A percentile compares a stretch with the other conserved stretches of the same genome.
These are phyloP conservation scores for Fabriciana adippe DNA, from an alignment of 2,888 invertebrate genomes.

Conservation along the genomic window DNA sequence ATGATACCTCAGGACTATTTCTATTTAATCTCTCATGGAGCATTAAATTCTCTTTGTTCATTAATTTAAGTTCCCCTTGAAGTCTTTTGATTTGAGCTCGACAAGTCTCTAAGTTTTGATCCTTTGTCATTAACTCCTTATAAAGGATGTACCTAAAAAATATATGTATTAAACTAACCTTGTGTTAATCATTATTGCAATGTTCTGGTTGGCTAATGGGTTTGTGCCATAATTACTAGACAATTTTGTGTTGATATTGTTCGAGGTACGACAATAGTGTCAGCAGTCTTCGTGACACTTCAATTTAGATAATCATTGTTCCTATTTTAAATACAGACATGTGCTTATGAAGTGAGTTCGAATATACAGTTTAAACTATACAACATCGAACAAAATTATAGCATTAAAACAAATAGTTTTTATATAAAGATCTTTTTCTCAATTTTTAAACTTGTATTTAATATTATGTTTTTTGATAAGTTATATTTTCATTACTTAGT, in stretches of 20 bases:
- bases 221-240: constrained; percentile 14
- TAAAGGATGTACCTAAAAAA: constrained; percentile 83
- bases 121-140: constrained; percentile 84
- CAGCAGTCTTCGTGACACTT: not conserved
- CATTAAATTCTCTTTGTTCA: constrained; percentile 83
- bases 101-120: constrained; percentile 83
- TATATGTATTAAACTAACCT: constrained; percentile 49
- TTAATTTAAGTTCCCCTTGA: constrained; percentile 84
- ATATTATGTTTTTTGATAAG: too few relatives aligned
- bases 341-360: constrained; percentile 4
- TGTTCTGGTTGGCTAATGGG: constrained; percentile 23
- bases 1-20: constrained; percentile 63
- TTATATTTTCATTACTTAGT: too few relatives aligned
- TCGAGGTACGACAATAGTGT: constrained; percentile 9
- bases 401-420: too few relatives aligned
- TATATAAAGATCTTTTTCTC: too few relatives aligned
- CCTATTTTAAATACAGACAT: constrained; percentile 5
- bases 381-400: not conserved
- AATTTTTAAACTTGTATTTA: too few relatives aligned
- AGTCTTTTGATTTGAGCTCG: constrained; percentile 83
- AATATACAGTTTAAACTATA: not conserved
- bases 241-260: constrained; percentile 11
- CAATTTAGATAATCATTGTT: constrained; percentile 11
- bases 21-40: constrained; percentile 79
- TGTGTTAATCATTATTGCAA: constrained; percentile 51